Conservation (phyloP, 2,888 invertebrate genomes). For the Coremacera marginata region DNA sequence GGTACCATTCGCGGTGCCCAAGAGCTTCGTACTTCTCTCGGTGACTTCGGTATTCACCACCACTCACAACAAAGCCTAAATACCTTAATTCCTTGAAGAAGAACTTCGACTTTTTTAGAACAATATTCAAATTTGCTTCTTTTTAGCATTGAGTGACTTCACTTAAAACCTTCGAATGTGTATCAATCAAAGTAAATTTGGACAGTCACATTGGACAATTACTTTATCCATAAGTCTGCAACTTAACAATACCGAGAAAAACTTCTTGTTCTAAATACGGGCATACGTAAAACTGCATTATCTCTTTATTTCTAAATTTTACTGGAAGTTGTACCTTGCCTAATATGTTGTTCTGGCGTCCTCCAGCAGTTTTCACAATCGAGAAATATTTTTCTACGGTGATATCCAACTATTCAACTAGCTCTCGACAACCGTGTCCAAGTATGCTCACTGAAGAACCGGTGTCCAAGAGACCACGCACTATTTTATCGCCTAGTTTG, state of each 20-base stretch:
- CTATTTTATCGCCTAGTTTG: neutral
- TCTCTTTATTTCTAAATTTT: neutral
- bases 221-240: neutral
- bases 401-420: too few species aligned
- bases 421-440: neutral
- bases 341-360: neutral
- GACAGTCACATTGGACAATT: neutral
- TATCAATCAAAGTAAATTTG: neutral
- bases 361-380: too few species aligned
- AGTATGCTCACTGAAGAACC: constrained; percentile 11
- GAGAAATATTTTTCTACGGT: too few species aligned
- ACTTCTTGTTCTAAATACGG: constrained; percentile 30
- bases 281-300: constrained; percentile 15
- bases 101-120: neutral
- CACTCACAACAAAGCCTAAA: too few species aligned
- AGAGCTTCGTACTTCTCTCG: too few species aligned
- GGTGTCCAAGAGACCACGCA: constrained; percentile 13
- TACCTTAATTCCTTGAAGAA: too few species aligned
- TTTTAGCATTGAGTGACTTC: neutral
- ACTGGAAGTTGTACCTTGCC: neutral
- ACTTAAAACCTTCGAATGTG: too few species aligned
- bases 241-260: neutral
- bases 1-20: too few species aligned
- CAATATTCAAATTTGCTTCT: neutral
- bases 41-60: neutral